Percentiles rank a stretch among this genome's conserved stretches.
These are phyloP conservation scores for Deladenus siricidicola DNA, from an alignment of 2,888 invertebrate species.

Conservation along the genomic window DNA sequence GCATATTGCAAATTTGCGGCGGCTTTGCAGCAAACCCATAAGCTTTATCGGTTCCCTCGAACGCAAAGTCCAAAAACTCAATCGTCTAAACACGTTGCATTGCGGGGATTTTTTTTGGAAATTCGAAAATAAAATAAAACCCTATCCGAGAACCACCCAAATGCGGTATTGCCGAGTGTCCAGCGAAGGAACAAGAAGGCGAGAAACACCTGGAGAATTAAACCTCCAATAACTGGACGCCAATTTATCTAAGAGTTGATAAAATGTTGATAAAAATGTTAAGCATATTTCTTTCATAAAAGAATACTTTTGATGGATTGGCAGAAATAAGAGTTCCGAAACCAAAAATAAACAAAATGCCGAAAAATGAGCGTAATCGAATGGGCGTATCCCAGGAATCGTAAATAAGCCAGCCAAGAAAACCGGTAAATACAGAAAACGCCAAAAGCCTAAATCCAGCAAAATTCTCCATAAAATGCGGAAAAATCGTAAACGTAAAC, in stretches of 20 bases:
- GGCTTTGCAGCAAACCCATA: conserved; percentile 59
- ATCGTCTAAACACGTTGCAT: conserved; percentile 45
- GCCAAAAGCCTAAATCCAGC: no score
- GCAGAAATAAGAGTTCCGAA: conserved; percentile 21
- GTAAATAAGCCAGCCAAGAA: not conserved
- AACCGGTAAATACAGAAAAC: no score
- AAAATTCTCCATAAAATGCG: no score
- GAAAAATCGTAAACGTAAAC: no score
- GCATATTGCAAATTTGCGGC: conserved; percentile 31
- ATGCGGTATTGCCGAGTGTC: conserved; percentile 38
- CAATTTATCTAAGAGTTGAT: conserved; percentile 58
- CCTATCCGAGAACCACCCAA: conserved; percentile 60
- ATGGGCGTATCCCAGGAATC: not conserved
- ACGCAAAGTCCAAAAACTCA: conserved; percentile 70
- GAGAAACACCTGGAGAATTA: conserved; percentile 72
- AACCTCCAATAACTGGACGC: conserved; percentile 73
- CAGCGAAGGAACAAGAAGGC: conserved; percentile 69
- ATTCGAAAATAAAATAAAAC: no score
- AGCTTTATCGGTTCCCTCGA: conserved; percentile 72
- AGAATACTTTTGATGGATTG: conserved; percentile 21
- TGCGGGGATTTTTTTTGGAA: no score
- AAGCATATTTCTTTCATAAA: not conserved
- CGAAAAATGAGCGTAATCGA: conserved; percentile 6
- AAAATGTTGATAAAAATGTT: not conserved
- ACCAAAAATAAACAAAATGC: conserved; percentile 18